Conservation (phyloP, 2,888 invertebrate genomes). For the Volucella bombylans region DNA sequence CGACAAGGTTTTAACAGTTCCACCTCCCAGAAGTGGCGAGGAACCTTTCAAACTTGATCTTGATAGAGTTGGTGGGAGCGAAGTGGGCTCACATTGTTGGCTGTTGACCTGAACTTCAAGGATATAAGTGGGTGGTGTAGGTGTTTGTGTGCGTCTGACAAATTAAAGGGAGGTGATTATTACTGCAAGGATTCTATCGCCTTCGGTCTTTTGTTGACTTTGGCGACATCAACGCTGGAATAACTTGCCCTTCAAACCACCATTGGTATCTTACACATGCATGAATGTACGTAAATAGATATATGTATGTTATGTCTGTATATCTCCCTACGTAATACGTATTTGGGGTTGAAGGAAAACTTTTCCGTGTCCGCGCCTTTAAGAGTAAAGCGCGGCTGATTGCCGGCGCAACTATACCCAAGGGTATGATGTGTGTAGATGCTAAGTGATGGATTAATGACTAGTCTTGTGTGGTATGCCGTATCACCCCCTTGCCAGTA, state of each 20-base stretch:
- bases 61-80: background rate
- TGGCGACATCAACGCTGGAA: slow-evolving; percentile 30
- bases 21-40: slow-evolving; percentile 12
- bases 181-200: slow-evolving; percentile 66
- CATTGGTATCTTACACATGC: background rate
- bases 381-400: too few relatives aligned
- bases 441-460: slow-evolving; percentile 52
- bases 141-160: slow-evolving; percentile 52
- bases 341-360: slow-evolving; percentile 24
- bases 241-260: slow-evolving; percentile 22
- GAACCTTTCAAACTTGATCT: slow-evolving; percentile 7
- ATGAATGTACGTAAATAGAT: too few relatives aligned
- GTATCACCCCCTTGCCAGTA: slow-evolving; percentile 9
- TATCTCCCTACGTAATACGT: background rate
- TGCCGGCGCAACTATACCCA: background rate
- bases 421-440: slow-evolving; percentile 21
- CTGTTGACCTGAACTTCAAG: background rate
- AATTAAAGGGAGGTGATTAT: slow-evolving; percentile 68
- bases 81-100: background rate
- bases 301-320: too few relatives aligned
- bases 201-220: slow-evolving; percentile 50
- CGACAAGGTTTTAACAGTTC: slow-evolving; percentile 38
- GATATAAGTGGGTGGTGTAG: background rate
- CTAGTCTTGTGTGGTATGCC: slow-evolving; percentile 33
- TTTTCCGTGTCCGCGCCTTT: too few relatives aligned